These are phyloP conservation scores for Siderastrea radians DNA, from an alignment of 92 coral and sea anemone genomes.

Conservation along the genomic window DNA sequence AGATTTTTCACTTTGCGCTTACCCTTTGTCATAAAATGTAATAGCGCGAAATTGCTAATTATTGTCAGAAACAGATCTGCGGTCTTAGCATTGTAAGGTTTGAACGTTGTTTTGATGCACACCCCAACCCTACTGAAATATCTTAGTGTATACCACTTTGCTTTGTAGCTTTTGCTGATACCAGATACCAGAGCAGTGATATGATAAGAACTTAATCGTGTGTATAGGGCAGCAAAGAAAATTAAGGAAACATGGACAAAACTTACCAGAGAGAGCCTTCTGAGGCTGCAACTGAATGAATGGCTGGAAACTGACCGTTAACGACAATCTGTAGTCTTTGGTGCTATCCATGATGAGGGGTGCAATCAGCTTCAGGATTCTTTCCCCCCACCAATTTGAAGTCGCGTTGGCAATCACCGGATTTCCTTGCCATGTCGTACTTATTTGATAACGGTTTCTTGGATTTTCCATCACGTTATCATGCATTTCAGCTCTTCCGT, in stretches of 20 bases:
- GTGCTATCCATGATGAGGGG: slow-evolving; percentile 54
- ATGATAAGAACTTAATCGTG: no score
- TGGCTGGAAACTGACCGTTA: slow-evolving; percentile 54
- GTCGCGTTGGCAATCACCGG: slow-evolving; percentile 43
- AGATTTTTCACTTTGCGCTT: no score
- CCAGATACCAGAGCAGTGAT: no score
- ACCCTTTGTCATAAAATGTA: no score
- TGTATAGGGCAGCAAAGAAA: no score
- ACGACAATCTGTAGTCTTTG: slow-evolving; percentile 45
- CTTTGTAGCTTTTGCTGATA: no score
- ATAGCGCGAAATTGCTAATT: no score
- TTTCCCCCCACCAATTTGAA: slow-evolving; percentile 75
- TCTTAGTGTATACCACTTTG: no score
- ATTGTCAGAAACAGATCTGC: no score
- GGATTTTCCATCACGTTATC: slow-evolving; percentile 62
- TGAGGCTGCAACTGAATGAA: slow-evolving; percentile 33
- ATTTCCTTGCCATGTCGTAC: slow-evolving; percentile 32
- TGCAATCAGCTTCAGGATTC: neutral
- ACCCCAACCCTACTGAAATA: no score
- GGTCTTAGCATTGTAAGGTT: no score
- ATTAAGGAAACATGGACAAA: neutral
- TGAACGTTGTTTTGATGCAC: no score
- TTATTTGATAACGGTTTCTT: slow-evolving; percentile 48
- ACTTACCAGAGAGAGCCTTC: slow-evolving; percentile 46
- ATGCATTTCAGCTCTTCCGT: slow-evolving; percentile 34